A percentile compares a stretch with the other conserved stretches of the same genome.
Evolutionary conservation across 2,797 vertebrate genomes (phyloP).

Genomic region (Cynopterus sphinx): DNA sequence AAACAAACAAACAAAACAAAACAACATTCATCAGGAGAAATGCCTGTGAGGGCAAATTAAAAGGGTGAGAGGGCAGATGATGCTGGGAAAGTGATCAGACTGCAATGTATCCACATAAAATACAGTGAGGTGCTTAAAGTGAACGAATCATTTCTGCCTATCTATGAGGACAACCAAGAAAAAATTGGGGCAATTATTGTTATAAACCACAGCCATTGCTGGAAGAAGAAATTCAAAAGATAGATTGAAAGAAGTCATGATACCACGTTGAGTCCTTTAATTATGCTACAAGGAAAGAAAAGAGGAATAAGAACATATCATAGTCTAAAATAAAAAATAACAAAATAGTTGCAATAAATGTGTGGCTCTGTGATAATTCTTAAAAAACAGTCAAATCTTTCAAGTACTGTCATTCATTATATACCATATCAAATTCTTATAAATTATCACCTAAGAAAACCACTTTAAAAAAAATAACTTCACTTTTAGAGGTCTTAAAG

Average conservation of each 20-base stretch:
- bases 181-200: not conserved
- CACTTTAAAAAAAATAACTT: not conserved
- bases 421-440: not conserved
- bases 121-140: not conserved
- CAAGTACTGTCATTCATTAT: not conserved
- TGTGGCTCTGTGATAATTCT: not conserved
- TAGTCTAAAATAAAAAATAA: not conserved
- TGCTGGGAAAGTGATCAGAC: not conserved
- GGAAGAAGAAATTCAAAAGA: not conserved
- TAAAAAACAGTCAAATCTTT: not conserved
- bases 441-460: not conserved
- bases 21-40: not conserved
- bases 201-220: not conserved
- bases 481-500: not conserved
- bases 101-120: not conserved
- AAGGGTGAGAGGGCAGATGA: rapidly evolving
- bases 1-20: too few relatives aligned
- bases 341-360: not conserved
- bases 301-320: not conserved
- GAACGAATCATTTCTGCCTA: not conserved
- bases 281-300: not conserved
- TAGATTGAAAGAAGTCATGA: not conserved
- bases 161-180: not conserved
- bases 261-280: not conserved
- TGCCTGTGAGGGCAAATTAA: rapidly evolving